phyloP scores from a whole-genome alignment of 2,888 invertebrate genomes.

The Synergus japonicus region DNA sequence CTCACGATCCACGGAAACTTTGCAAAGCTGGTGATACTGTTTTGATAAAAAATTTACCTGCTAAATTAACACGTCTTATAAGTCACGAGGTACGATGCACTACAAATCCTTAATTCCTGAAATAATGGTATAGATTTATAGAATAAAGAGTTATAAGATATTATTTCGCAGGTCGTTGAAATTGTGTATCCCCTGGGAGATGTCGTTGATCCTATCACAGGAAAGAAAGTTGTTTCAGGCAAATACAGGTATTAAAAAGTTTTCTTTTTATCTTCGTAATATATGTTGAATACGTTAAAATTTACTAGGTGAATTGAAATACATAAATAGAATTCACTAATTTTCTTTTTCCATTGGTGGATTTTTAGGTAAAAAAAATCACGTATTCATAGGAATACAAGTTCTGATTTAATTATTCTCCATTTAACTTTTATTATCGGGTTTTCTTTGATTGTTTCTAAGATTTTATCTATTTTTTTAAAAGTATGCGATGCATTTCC shows the following conservation, averaged over 20 bases:
- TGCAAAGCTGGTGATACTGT: constrained; percentile 92
- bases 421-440: too few species aligned
- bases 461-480: too few species aligned
- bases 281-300: too few species aligned
- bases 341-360: background rate
- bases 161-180: constrained; percentile 80
- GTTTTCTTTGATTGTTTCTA: too few species aligned
- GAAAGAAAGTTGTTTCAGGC: constrained; percentile 86
- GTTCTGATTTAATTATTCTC: too few species aligned
- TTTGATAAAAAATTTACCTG: constrained; percentile 85
- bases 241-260: constrained; percentile 80
- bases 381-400: background rate
- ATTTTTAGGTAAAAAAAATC: background rate
- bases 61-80: constrained; percentile 86
- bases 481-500: too few species aligned
- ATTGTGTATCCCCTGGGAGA: constrained; percentile 91
- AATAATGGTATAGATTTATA: background rate
- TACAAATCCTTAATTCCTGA: constrained; percentile 6
- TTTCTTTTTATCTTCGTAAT: background rate
- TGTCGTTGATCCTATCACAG: constrained; percentile 90
- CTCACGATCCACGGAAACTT: constrained; percentile 86
- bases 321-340: too few species aligned
- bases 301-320: too few species aligned
- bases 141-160: background rate
- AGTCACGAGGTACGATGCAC: constrained; percentile 83